A percentile compares a stretch with the other conserved stretches of the same genome.
Conservation (phyloP, 2,797 vertebrate species). For the Sebastes vulpes region DNA sequence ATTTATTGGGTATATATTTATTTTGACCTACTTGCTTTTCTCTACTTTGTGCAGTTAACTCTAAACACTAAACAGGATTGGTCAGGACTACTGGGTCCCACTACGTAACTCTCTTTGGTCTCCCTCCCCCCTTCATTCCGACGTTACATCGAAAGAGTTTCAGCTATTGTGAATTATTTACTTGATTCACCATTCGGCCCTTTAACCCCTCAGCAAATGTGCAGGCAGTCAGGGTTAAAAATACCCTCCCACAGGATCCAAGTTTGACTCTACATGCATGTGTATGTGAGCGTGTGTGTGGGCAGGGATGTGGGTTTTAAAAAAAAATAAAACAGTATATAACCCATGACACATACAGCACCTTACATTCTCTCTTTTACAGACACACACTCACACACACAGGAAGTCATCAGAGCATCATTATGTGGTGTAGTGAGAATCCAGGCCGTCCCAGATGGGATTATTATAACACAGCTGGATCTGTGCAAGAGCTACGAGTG, state of each 20-base stretch:
- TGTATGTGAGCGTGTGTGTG: slow-evolving; percentile 33
- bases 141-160: slow-evolving; percentile 88
- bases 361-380: slow-evolving; percentile 8
- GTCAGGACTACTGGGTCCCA: slow-evolving; percentile 42
- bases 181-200: slow-evolving; percentile 79
- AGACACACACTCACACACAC: slow-evolving; percentile 1
- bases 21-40: slow-evolving; percentile 34
- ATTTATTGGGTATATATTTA: background rate
- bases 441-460: slow-evolving; percentile 68
- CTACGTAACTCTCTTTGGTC: slow-evolving; percentile 47
- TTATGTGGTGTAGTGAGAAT: slow-evolving; percentile 67
- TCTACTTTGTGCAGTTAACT: slow-evolving; percentile 16
- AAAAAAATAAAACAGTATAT: slow-evolving; percentile 55
- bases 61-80: slow-evolving; percentile 18
- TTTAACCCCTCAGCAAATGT: slow-evolving; percentile 85
- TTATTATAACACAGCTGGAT: slow-evolving; percentile 75
- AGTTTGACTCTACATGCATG: slow-evolving; percentile 54
- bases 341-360: slow-evolving; percentile 53
- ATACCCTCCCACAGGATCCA: slow-evolving; percentile 75
- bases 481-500: slow-evolving; percentile 50
- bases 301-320: slow-evolving; percentile 45
- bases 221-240: slow-evolving; percentile 81
- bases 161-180: slow-evolving; percentile 89
- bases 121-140: slow-evolving; percentile 62
- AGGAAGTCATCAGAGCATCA: slow-evolving; percentile 68